phyloP scores from a whole-genome alignment of 1,140 invertebrate genomes.

The Pseudomyrmex flavicornis region DNA sequence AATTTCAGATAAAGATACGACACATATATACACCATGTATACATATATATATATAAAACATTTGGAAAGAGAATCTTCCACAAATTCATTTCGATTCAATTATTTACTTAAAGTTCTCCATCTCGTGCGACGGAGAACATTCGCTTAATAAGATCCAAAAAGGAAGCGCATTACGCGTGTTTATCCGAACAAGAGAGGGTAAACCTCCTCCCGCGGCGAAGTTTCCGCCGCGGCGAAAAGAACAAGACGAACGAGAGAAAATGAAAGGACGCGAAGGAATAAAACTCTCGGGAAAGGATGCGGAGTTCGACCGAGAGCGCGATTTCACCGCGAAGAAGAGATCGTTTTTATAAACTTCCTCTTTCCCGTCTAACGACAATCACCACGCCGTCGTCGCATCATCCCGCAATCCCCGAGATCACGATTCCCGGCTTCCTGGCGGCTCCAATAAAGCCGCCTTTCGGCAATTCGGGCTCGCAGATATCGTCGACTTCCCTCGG shows the following conservation, averaged over 20 bases:
- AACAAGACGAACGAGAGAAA: not conserved
- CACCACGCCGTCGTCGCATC: not conserved
- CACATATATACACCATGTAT: too few relatives aligned
- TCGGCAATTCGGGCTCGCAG: conserved; percentile 33
- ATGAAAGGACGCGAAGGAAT: not conserved
- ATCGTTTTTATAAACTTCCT: conserved; percentile 44
- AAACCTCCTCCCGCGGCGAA: not conserved
- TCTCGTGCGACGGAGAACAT: not conserved
- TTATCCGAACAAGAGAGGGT: conserved; percentile 20
- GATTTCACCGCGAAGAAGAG: conserved; percentile 29
- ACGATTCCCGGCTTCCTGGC: conserved; percentile 1
- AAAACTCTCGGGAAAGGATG: not conserved
- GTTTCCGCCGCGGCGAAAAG: not conserved
- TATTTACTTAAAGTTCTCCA: conserved; percentile 15
- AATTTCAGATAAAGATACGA: too few relatives aligned
- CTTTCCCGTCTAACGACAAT: conserved; percentile 24
- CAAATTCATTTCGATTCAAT: conserved; percentile 6
- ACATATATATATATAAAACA: too few relatives aligned
- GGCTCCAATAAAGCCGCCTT: conserved; percentile 37
- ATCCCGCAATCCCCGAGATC: conserved; percentile 18
- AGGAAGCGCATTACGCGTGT: conserved; percentile 14
- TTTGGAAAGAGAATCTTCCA: not conserved
- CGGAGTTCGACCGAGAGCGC: conserved; percentile 12
- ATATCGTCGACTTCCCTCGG: conserved; percentile 42
- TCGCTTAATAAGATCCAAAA: conserved; percentile 6